These are phyloP conservation scores for Hecatera dysodea DNA, from an alignment of 2,888 invertebrate species.

Conservation along the genomic window DNA sequence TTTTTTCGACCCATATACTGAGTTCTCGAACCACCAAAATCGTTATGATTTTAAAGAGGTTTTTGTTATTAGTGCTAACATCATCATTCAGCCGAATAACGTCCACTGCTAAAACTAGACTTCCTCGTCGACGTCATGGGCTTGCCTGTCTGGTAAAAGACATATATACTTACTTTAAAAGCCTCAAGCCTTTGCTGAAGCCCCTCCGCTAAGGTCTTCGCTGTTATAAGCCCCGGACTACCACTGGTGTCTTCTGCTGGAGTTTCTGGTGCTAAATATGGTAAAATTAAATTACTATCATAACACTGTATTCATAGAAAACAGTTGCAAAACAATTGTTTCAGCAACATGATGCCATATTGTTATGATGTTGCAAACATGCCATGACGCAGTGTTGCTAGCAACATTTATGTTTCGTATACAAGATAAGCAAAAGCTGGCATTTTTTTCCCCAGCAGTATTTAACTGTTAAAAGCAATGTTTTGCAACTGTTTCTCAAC, in stretches of 20 bases:
- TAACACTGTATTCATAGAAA: background rate
- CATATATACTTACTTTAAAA: conserved; percentile 87
- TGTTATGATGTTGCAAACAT: background rate
- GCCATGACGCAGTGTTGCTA: background rate
- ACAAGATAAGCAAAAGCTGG: background rate
- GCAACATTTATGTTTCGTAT: background rate
- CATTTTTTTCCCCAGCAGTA: background rate
- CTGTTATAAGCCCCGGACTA: conserved; percentile 81
- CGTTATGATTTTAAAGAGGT: background rate
- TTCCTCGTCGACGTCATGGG: background rate
- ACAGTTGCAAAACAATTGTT: background rate
- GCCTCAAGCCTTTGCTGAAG: conserved; percentile 95
- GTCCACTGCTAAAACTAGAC: background rate
- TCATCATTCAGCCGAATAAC: too few relatives aligned
- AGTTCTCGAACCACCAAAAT: too few relatives aligned
- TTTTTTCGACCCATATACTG: too few relatives aligned
- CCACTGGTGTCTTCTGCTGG: conserved; percentile 69
- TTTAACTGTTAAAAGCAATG: conserved; percentile 6
- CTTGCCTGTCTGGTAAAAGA: background rate
- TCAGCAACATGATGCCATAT: background rate
- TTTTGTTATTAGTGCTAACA: background rate
- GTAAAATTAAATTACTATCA: conserved; percentile 50
- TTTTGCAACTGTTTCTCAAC: background rate
- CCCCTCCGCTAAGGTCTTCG: conserved; percentile 93
- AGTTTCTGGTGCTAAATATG: conserved; percentile 68